A percentile compares a stretch with the other conserved stretches of the same genome.
Conservation (phyloP, 2,113 vertebrate species). For the Ammodytes dubius region DNA sequence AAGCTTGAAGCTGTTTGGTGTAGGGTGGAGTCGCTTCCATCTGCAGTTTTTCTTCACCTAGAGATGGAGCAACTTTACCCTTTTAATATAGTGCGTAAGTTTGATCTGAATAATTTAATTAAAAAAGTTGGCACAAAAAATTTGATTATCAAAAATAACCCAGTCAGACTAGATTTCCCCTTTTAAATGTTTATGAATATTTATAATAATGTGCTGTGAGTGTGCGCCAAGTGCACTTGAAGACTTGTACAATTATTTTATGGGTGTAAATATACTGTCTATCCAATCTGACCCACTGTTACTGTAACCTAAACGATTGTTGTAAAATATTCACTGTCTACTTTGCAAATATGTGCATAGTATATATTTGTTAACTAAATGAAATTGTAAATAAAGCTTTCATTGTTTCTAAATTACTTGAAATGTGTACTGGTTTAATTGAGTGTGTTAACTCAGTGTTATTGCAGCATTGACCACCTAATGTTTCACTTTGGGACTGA, state of each 20-base stretch:
- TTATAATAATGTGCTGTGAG: slow-evolving; percentile 81
- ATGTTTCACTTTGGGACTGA: not conserved
- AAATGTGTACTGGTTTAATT: slow-evolving; percentile 13
- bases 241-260: slow-evolving; percentile 86
- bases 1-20: slow-evolving; percentile 40
- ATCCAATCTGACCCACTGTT: slow-evolving; percentile 60
- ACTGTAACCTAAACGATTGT: slow-evolving; percentile 63
- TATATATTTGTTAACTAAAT: slow-evolving; percentile 94
- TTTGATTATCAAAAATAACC: slow-evolving; percentile 65
- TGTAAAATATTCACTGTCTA: slow-evolving; percentile 87
- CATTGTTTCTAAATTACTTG: slow-evolving; percentile 84
- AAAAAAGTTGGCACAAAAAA: slow-evolving; percentile 60
- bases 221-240: slow-evolving; percentile 70
- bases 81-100: slow-evolving; percentile 7
- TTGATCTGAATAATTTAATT: slow-evolving; percentile 21
- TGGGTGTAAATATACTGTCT: slow-evolving; percentile 86
- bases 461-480: not conserved
- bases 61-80: slow-evolving; percentile 9
- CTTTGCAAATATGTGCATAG: slow-evolving; percentile 91
- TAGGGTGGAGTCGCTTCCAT: not conserved
- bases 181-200: slow-evolving; percentile 74
- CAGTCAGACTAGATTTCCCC: slow-evolving; percentile 32
- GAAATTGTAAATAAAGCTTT: slow-evolving; percentile 96
- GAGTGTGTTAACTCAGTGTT: not conserved
- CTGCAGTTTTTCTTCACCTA: not conserved